Base-by-base conservation (phyloP, 2,888 invertebrate genomes). In the Lucinisca nassula region DNA sequence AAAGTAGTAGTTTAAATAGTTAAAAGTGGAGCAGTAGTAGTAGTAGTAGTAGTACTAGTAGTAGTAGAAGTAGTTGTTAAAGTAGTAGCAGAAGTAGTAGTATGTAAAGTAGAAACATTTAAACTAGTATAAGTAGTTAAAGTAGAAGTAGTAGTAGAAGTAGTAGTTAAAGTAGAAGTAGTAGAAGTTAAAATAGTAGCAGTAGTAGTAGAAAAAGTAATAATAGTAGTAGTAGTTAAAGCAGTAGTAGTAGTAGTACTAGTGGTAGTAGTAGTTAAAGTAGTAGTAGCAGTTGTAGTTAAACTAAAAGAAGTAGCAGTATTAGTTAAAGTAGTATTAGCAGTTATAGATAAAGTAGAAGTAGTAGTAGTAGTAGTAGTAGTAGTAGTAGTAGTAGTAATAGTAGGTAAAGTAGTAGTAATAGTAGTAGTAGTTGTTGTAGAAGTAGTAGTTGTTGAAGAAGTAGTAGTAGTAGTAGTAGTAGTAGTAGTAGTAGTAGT, bases 401-500 rank as follows among this genome's bases (percentile, higher is more conserved):
- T n/a, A n/a, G n/a, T n/a, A n/a, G n/a, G n/a, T n/a, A n/a, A n/a
- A n/a, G 51, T 76, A 76, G 76, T 45, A 76, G 76, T 8, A 37
- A 38, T 73, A 12, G 73, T 73, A 76, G 76, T 76, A 76, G 49
- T 45, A 76, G 49, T 49, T 12, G 76, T 49, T 49, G 76, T 76
- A 49, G 45, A 49, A 76, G 55, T 76, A 76, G 55, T 76, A 49
- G 27, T 76, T 49, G 76, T 76, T 49, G 49, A 12, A 73, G 73
- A 30, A 51, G 76, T 76, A 76, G 76, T 76, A 76, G 76, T 55
- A 76, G 76, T 76, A 49, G 51, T 76, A 76, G 76, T 76, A 76
- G 76, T 76, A 76, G 76, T 76, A 76, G 76, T 76, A 76, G 76
- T 49, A n/a, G n/a, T n/a, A n/a, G n/a, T n/a, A n/a, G n/a, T n/a